Percentiles rank a stretch among this genome's conserved stretches.
Conservation (phyloP, 1,140 invertebrate species). For the Hylyphantes graminicola region DNA sequence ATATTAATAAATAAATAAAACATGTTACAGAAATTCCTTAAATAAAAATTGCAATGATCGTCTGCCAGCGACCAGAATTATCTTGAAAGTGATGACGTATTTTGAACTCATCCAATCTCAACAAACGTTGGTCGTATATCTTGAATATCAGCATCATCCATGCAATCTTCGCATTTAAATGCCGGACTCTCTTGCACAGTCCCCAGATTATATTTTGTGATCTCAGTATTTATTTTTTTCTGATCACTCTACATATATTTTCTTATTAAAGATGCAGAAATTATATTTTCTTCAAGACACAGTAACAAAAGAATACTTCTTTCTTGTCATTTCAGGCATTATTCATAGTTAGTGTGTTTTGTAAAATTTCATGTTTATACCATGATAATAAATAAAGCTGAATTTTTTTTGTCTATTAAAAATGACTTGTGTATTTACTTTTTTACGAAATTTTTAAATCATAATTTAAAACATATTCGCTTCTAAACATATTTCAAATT, state of each 20-base stretch:
- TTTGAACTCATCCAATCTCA: neutral
- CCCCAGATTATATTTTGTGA: conserved; percentile 53
- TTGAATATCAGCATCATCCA: conserved; percentile 4
- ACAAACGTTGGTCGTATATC: neutral
- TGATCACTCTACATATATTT: conserved; percentile 47
- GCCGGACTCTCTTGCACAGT: conserved; percentile 48
- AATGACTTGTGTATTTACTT: neutral
- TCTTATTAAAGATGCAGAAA: conserved; percentile 33
- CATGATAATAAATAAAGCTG: conserved; percentile 43
- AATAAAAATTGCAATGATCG: neutral
- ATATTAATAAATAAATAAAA: neutral
- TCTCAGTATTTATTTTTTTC: conserved; percentile 43
- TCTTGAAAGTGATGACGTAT: neutral
- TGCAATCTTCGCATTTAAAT: conserved; percentile 46
- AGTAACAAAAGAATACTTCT: conserved; percentile 38
- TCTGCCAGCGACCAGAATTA: neutral
- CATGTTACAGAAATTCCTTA: neutral
- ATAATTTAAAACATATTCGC: neutral
- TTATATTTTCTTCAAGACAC: conserved; percentile 49
- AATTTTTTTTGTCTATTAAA: conserved; percentile 31
- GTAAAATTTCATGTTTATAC: conserved; percentile 55
- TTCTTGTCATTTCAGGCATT: conserved; percentile 57
- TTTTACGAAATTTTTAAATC: neutral
- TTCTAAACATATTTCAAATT: too few species aligned
- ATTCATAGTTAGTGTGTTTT: conserved; percentile 52